Base-by-base conservation (phyloP, 1,140 invertebrate species). In the Drepana arcuata region DNA sequence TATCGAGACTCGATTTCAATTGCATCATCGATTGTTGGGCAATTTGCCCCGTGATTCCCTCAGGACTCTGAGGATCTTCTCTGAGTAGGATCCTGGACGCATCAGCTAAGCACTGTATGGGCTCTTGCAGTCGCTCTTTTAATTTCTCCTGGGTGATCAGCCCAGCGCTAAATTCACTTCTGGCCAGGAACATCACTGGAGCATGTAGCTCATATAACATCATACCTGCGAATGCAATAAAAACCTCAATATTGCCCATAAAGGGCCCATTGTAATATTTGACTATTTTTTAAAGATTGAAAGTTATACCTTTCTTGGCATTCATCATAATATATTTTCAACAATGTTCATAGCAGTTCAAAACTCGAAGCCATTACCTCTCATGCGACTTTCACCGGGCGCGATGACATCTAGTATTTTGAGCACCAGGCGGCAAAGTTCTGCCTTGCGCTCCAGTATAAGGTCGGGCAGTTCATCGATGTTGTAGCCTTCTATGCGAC, bases 141-240 rank as follows among this genome's bases (percentile, higher is more conserved):
- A 93, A 63, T 30, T 85, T 81, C 0, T 86, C 81, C n/a, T 87
- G 82, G 16, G 80, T 84, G 6, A 93, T 87, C 0, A 84, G 59
- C 5, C 85, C 87, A 0, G 86, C 72, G 25, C 84, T 84, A 57
- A 88, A 92, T 36, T 88, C 86, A 32, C 74, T 86, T 49, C 88
- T 88, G 1, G 91, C 89, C 30, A 92, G 63, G 38, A 91, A 86
- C 53, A 93, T 86, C 5, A 93, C 48, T 0, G 92, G 91, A 4
- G 90, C 90, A 54, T 94, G 91, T 14, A 93, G 64, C 59, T 94
- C 92, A 59, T 93, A 94, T 3, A 93, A 59, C 46, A 89, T 89
- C 82, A 92, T 87, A 7, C 90, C 89, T 90, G 55, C 1, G 66
- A 71, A 27, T n/a, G n/a, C n/a, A n/a, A n/a, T n/a, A n/a, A n/a